A percentile compares a stretch with the other conserved stretches of the same genome.
Conservation (phyloP, 23 tunicate species). For the Trididemnum nubilum region DNA sequence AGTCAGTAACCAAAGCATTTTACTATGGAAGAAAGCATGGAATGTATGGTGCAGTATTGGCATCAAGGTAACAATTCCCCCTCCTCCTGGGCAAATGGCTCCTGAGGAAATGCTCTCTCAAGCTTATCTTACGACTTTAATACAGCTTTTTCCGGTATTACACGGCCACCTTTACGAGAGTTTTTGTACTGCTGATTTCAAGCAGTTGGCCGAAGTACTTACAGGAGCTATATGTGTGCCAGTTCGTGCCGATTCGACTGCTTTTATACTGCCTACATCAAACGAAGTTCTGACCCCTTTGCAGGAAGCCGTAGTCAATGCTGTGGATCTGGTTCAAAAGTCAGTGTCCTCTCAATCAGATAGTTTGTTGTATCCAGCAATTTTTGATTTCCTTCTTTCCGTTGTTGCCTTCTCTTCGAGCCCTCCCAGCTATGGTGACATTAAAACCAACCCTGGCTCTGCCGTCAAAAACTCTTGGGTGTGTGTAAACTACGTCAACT, state of each 20-base stretch:
- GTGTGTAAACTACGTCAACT: constrained; percentile 65
- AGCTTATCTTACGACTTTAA: constrained; percentile 72
- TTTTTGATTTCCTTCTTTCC: constrained; percentile 61
- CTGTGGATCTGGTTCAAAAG: constrained; percentile 65
- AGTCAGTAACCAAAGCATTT: neutral
- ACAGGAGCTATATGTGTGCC: constrained; percentile 71
- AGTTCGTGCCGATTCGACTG: constrained; percentile 81
- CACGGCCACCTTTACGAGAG: constrained; percentile 49
- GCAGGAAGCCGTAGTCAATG: constrained; percentile 62
- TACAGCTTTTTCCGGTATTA: constrained; percentile 56
- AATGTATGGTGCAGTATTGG: constrained; percentile 86
- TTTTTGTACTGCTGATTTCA: constrained; percentile 58
- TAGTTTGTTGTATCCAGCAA: constrained; percentile 75
- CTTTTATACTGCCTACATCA: constrained; percentile 73
- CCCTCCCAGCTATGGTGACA: constrained; percentile 84
- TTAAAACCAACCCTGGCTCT: constrained; percentile 47
- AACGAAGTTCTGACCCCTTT: constrained; percentile 63
- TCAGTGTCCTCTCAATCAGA: constrained; percentile 81
- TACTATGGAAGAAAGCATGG: constrained; percentile 61
- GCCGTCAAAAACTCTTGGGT: constrained; percentile 67
- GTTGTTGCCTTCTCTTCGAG: constrained; percentile 60
- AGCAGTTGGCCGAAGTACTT: constrained; percentile 56
- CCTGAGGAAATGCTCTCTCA: constrained; percentile 84
- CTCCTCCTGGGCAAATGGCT: constrained; percentile 59
- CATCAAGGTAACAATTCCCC: constrained; percentile 61